Conservation (phyloP, 2,797 vertebrate species). For the Leucoraja ocellata region DNA sequence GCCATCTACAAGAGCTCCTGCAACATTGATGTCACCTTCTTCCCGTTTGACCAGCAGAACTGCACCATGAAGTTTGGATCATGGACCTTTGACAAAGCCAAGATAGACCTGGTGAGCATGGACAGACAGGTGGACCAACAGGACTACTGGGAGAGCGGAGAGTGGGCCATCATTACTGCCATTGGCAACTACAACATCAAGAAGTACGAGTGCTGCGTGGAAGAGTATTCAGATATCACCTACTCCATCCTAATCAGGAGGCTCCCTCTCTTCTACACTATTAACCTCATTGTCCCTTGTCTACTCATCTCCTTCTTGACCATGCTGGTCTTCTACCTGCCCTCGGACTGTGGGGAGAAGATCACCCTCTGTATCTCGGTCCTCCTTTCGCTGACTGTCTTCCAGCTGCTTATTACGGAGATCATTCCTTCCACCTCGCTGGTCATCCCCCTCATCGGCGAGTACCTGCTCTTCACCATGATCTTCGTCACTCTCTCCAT, state of each 20-base stretch:
- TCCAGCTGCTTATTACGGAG: constrained; percentile 93
- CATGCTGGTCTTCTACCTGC: constrained; percentile 90
- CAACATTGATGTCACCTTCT: constrained; percentile 95
- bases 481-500: constrained; percentile 92
- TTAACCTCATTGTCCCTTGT: constrained; percentile 91
- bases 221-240: constrained; percentile 93
- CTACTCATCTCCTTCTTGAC: constrained; percentile 90
- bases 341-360: constrained; percentile 90
- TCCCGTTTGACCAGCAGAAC: constrained; percentile 96
- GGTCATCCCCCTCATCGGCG: constrained; percentile 90
- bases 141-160: constrained; percentile 96
- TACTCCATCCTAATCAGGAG: constrained; percentile 91
- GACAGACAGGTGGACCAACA: constrained; percentile 82
- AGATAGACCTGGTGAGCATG: constrained; percentile 90
- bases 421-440: constrained; percentile 94
- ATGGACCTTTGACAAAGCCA: constrained; percentile 93
- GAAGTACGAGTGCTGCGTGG: constrained; percentile 90
- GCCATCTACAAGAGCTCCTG: constrained; percentile 97
- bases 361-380: constrained; percentile 93
- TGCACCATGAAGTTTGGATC: constrained; percentile 98
- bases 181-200: constrained; percentile 92
- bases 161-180: constrained; percentile 89
- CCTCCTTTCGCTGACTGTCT: constrained; percentile 85
- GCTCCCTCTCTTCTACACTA: constrained; percentile 89
- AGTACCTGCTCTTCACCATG: constrained; percentile 96